Conservation (phyloP, 2,888 invertebrate species). For the Craniophora ligustri region DNA sequence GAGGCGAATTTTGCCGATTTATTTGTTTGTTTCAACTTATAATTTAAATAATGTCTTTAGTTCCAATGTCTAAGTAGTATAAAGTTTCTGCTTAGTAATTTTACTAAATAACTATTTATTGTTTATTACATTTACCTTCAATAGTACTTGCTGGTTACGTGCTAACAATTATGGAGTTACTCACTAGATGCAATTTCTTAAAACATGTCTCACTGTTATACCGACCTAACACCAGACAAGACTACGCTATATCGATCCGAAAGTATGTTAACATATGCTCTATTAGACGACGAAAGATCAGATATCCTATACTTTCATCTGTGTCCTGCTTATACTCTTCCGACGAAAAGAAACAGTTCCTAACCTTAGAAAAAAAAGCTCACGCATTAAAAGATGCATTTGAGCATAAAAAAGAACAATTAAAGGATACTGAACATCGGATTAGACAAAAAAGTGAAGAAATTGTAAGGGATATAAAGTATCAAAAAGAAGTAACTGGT, state of each 20-base stretch:
- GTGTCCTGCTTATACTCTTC: slow-evolving; percentile 73
- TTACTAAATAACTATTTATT: slow-evolving; percentile 14
- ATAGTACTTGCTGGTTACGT: neutral
- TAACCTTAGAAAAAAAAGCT: slow-evolving; percentile 81
- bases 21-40: neutral
- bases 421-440: slow-evolving; percentile 88
- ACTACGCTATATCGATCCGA: slow-evolving; percentile 57
- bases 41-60: slow-evolving; percentile 11
- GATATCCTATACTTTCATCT: slow-evolving; percentile 58
- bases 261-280: slow-evolving; percentile 55
- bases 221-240: slow-evolving; percentile 49
- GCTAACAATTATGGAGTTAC: slow-evolving; percentile 66
- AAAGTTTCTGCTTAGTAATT: slow-evolving; percentile 9
- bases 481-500: slow-evolving; percentile 80
- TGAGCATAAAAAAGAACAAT: slow-evolving; percentile 89
- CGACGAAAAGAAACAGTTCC: slow-evolving; percentile 77
- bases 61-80: slow-evolving; percentile 1
- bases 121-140: neutral
- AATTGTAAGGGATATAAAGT: slow-evolving; percentile 80
- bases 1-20: neutral
- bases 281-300: slow-evolving; percentile 55
- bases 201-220: slow-evolving; percentile 64
- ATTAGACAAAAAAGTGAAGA: slow-evolving; percentile 81
- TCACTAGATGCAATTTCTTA: slow-evolving; percentile 61
- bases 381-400: slow-evolving; percentile 88